A percentile compares a stretch with the other conserved stretches of the same genome.
Evolutionary conservation across 2,888 invertebrate genomes (phyloP).

Genomic region (Lutraria lutraria): DNA sequence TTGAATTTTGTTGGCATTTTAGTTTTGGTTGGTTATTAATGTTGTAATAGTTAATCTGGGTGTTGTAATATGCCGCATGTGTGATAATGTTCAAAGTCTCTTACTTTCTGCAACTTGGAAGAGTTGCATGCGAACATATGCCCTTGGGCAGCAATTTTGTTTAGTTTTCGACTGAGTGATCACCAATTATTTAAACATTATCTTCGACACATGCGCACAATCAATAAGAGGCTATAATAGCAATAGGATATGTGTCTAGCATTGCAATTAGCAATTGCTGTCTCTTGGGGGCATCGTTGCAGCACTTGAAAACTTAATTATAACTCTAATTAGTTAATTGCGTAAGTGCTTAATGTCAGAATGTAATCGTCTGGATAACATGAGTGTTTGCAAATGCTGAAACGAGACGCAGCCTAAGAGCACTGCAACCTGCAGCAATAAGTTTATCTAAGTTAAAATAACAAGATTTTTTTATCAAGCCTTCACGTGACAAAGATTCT

Average conservation of each 20-base stretch:
- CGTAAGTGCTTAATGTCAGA: background rate
- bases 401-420: too few relatives aligned
- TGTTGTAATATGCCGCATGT: too few relatives aligned
- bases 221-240: background rate
- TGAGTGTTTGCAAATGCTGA: background rate
- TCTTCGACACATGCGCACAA: background rate
- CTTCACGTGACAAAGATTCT: background rate
- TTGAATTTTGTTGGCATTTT: too few relatives aligned
- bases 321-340: conserved; percentile 16
- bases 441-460: background rate
- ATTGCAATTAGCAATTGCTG: conserved; percentile 10
- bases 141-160: background rate
- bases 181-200: conserved; percentile 9
- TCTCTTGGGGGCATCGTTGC: background rate
- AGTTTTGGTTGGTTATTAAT: too few relatives aligned
- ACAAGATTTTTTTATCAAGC: background rate
- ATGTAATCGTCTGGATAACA: background rate
- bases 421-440: too few relatives aligned
- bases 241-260: background rate
- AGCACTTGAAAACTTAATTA: background rate
- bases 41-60: too few relatives aligned
- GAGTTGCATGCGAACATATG: too few relatives aligned
- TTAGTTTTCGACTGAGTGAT: conserved; percentile 3
- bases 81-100: too few relatives aligned
- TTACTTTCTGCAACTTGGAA: too few relatives aligned